phyloP scores from a whole-genome alignment of 2,888 invertebrate species.

The Dastarcus helophoroides region DNA sequence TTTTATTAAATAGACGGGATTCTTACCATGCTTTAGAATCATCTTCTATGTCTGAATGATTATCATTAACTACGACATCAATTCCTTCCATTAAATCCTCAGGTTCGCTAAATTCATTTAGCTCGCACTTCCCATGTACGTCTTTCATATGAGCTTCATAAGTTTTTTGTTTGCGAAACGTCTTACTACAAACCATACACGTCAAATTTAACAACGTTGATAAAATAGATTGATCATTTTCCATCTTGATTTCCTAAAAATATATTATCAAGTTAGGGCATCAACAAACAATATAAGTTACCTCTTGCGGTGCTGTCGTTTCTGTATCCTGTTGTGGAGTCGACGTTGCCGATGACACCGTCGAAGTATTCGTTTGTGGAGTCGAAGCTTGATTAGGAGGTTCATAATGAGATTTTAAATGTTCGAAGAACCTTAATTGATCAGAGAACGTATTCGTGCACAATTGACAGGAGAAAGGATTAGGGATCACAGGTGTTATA shows the following conservation, averaged over 20 bases:
- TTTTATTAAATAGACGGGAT: neutral
- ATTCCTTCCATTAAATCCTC: constrained; percentile 82
- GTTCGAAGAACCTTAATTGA: constrained; percentile 73
- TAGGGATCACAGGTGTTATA: constrained; percentile 35
- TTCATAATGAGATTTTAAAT: constrained; percentile 73
- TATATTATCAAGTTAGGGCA: too few relatives aligned
- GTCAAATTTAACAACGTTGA: constrained; percentile 29
- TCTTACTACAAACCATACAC: constrained; percentile 40
- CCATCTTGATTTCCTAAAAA: too few relatives aligned
- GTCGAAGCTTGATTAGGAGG: constrained; percentile 39
- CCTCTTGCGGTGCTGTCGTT: too few relatives aligned
- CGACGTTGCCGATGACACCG: constrained; percentile 7
- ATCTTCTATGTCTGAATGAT: constrained; percentile 19
- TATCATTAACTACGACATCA: constrained; percentile 58
- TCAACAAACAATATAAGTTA: too few relatives aligned
- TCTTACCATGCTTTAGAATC: constrained; percentile 30
- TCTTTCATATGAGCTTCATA: constrained; percentile 51
- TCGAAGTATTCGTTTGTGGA: constrained; percentile 7
- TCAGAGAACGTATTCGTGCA: constrained; percentile 65
- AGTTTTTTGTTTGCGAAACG: constrained; percentile 51
- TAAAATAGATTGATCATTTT: too few relatives aligned
- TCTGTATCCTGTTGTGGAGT: too few relatives aligned
- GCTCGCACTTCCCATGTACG: constrained; percentile 41
- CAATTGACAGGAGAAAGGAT: constrained; percentile 60
- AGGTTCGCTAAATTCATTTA: constrained; percentile 73